phyloP scores from a whole-genome alignment of 2,797 vertebrate genomes.

The Choloepus didactylus region DNA sequence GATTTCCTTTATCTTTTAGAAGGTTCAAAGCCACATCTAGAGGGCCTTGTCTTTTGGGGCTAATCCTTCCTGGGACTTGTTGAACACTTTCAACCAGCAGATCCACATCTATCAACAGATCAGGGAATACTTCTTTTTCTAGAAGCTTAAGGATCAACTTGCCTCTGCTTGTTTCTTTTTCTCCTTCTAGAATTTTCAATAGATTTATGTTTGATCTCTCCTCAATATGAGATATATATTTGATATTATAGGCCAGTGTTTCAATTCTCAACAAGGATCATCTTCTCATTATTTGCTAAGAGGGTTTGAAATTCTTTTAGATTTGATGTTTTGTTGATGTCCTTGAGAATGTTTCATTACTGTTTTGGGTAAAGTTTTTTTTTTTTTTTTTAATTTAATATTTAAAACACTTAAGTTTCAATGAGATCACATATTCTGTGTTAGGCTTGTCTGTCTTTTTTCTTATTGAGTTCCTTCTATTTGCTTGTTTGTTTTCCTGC shows the following conservation, averaged over 20 bases:
- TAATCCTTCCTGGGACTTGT: background rate
- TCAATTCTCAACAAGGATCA: background rate
- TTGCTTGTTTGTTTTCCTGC: background rate
- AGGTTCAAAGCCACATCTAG: background rate
- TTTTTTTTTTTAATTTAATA: background rate
- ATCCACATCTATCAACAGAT: background rate
- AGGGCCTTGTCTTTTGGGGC: background rate
- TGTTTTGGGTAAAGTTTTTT: background rate
- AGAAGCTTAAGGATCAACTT: background rate
- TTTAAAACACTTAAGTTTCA: background rate
- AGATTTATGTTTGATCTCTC: background rate
- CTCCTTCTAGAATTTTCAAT: background rate
- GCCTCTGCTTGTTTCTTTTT: background rate
- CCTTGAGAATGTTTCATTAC: background rate
- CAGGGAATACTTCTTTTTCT: background rate
- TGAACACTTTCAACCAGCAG: background rate
- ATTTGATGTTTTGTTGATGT: background rate
- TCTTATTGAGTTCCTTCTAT: background rate
- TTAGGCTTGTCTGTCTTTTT: background rate
- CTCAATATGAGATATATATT: background rate
- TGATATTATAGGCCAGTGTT: background rate
- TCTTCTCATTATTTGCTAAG: constrained; percentile 26
- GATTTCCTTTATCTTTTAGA: background rate
- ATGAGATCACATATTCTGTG: background rate
- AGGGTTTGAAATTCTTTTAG: background rate